These are phyloP conservation scores for Macroglossus sobrinus DNA, from an alignment of 2,113 vertebrate genomes.

Conservation along the genomic window DNA sequence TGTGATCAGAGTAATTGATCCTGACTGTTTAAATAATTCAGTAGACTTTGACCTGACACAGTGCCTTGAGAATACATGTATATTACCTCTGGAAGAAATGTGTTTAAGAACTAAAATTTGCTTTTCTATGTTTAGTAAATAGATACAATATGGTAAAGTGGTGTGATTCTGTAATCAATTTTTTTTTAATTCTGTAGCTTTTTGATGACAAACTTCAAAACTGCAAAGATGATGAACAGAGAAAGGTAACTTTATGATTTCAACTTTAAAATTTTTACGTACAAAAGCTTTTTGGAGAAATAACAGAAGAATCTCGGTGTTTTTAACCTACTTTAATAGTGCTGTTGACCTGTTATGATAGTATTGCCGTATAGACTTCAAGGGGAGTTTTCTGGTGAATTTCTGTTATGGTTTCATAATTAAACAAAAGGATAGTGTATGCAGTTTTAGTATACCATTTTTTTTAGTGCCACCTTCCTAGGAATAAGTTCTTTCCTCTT, in stretches of 20 bases:
- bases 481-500: constrained; percentile 7
- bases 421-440: constrained; percentile 15
- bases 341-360: background rate
- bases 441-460: background rate
- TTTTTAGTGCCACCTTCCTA: constrained; percentile 2
- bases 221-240: constrained; percentile 98
- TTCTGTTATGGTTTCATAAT: constrained; percentile 23
- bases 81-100: background rate
- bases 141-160: background rate
- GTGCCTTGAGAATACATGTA: constrained; percentile 27
- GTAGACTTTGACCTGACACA: background rate
- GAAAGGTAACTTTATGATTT: constrained; percentile 90
- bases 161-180: background rate
- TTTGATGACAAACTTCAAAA: constrained; percentile 99
- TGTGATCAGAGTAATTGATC: background rate
- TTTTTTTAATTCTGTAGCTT: constrained; percentile 84
- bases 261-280: background rate
- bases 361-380: background rate
- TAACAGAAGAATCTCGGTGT: background rate
- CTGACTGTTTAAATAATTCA: background rate
- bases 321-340: background rate
- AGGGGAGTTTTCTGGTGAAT: background rate
- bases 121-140: constrained; percentile 45
- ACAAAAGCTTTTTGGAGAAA: background rate
- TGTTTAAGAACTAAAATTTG: background rate